Conservation (phyloP, 2,888 invertebrate species). For the Mythimna vitellina region DNA sequence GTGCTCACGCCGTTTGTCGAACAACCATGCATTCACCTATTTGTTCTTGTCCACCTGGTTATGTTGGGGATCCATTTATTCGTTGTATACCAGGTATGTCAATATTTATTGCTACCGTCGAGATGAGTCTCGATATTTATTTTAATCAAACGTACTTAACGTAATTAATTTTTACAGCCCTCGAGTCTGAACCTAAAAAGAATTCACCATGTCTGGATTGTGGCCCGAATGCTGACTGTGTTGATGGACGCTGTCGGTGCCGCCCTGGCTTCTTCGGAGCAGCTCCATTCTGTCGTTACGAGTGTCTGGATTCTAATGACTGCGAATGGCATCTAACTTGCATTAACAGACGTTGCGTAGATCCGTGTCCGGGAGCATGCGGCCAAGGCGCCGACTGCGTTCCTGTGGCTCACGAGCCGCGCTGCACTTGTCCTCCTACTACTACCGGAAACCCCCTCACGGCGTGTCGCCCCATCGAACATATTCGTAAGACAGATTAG, state of each 20-base stretch:
- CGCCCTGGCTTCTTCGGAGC: slow-evolving; percentile 92
- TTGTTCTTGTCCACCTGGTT: slow-evolving; percentile 93
- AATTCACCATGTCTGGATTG: slow-evolving; percentile 93
- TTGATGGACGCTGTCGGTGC: slow-evolving; percentile 93
- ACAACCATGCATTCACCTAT: slow-evolving; percentile 94
- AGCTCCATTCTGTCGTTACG: slow-evolving; percentile 94
- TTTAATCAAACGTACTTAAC: slow-evolving; percentile 13
- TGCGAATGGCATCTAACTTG: slow-evolving; percentile 93
- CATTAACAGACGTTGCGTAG: slow-evolving; percentile 92
- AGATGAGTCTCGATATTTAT: background rate
- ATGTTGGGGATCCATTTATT: slow-evolving; percentile 94
- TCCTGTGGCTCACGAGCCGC: slow-evolving; percentile 93
- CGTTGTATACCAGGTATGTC: slow-evolving; percentile 91
- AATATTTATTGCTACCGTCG: background rate
- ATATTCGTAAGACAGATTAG: slow-evolving; percentile 85
- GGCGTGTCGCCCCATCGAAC: slow-evolving; percentile 91
- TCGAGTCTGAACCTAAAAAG: slow-evolving; percentile 76
- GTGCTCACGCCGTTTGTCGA: slow-evolving; percentile 93
- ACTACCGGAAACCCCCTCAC: slow-evolving; percentile 94
- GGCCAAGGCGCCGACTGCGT: slow-evolving; percentile 93
- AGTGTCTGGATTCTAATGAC: slow-evolving; percentile 93
- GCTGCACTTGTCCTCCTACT: slow-evolving; percentile 92
- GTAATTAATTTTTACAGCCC: slow-evolving; percentile 67
- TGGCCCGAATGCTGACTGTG: slow-evolving; percentile 94
- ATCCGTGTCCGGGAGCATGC: slow-evolving; percentile 94